Evolutionary conservation across 2,113 vertebrate species (phyloP).

Genomic region (Erinaceus europaeus): DNA sequence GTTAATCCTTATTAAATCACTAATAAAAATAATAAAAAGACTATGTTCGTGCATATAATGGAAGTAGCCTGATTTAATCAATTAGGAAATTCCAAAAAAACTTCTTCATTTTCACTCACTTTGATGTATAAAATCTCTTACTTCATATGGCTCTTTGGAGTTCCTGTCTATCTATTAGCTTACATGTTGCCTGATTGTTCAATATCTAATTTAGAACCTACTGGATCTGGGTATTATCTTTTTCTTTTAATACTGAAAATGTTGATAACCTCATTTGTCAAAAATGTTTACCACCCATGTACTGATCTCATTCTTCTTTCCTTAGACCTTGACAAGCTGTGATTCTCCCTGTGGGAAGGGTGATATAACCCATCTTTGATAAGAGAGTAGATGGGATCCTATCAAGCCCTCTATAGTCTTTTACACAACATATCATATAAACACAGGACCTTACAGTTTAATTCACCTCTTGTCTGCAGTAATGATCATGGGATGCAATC

Average conservation of each 20-base stretch:
- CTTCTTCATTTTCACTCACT: background rate
- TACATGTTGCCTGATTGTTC: background rate
- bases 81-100: background rate
- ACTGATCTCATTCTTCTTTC: background rate
- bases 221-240: background rate
- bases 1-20: too few relatives aligned
- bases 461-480: constrained; percentile 37
- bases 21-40: too few relatives aligned
- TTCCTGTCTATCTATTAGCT: background rate
- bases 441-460: constrained; percentile 54
- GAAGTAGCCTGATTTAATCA: background rate
- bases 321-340: background rate
- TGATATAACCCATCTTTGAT: background rate
- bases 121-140: background rate
- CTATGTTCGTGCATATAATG: too few relatives aligned
- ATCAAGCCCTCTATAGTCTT: background rate
- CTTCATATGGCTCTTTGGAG: background rate
- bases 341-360: background rate
- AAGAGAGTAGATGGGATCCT: background rate
- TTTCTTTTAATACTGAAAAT: background rate
- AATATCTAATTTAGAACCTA: background rate
- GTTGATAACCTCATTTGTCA: background rate
- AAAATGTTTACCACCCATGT: background rate
- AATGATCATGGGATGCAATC: constrained; percentile 35
- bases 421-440: constrained; percentile 20